Conservation (phyloP, 2,888 invertebrate species). For the Oasisia sp. region DNA sequence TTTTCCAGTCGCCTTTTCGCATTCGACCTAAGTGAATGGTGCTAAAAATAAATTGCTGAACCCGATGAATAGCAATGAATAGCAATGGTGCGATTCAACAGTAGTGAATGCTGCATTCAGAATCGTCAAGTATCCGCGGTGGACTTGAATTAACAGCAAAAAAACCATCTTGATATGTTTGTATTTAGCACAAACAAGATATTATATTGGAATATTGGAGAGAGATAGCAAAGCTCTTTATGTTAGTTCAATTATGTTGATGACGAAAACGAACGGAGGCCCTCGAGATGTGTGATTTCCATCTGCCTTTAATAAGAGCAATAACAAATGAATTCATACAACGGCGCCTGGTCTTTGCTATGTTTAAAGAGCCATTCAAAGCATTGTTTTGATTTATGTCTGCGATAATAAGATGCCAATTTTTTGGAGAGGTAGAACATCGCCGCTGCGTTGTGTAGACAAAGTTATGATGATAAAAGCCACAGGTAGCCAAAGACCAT, state of each 20-base stretch:
- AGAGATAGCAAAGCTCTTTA: not conserved
- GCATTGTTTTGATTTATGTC: not conserved
- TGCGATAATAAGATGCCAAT: not conserved
- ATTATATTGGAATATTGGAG: not conserved
- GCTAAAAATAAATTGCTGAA: not conserved
- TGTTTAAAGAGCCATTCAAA: not conserved
- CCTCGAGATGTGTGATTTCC: not conserved
- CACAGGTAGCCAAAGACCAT: not conserved
- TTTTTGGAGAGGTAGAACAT: not conserved
- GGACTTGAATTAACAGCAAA: not conserved
- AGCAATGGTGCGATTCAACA: not conserved
- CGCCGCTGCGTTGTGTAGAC: not conserved
- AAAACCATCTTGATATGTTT: not conserved
- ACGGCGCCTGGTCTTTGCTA: not conserved
- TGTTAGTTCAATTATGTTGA: too few species aligned
- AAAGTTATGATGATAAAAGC: not conserved
- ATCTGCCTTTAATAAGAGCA: not conserved
- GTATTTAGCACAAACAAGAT: not conserved
- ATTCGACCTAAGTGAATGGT: not conserved
- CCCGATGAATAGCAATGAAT: not conserved
- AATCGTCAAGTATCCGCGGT: not conserved
- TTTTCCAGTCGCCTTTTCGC: not conserved
- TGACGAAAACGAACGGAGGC: not conserved
- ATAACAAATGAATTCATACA: not conserved
- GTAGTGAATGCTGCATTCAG: not conserved